Base-by-base conservation (phyloP, 2,888 invertebrate species). In the Muscina levida region DNA sequence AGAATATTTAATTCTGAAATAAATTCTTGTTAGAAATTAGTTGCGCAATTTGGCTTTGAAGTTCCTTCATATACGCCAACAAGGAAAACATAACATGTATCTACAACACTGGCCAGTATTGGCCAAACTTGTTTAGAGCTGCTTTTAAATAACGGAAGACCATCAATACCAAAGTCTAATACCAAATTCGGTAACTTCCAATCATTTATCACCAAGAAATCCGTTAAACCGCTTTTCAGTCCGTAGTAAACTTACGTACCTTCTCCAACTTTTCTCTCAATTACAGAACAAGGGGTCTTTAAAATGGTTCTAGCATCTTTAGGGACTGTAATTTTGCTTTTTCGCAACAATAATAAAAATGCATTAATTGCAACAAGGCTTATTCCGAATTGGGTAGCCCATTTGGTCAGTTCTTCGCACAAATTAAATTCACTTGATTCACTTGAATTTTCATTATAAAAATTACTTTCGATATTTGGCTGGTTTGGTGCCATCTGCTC, bases 91-190 rank as follows among this genome's bases (percentile, higher is more conserved):
- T 72, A 66, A 19, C 24, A 57, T 42, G 62, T 51, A 37, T 31
- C 67, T 2, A 48, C 42, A 65, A 42, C 46, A 44, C 66, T 66
- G 4, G 31, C 3, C 3, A 46, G 24, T 46, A 46, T 26, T 15
- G 26, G 65, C 65, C 65, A 66, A 22, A 66, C 65, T 46, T 46
- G 6, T 44, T 44, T 8, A 11, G 6, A 44, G 13, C 44, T 44
- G 44, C 44, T 44, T 44, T 4, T 82, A 59, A 79, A 77, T 65
- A 79, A 56, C 11, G 72, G 71, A 6, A 79, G 71, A 39, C 78
- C 82, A 56, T 82, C 76, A 71, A 82, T 78, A 24, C 78, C 76
- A 22, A 81, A 77, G 53, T 80, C 80, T 51, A 73, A 72, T 19
- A 26, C 8, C 17, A 80, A 56, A 72, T 73, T 66, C 8, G 1